A percentile compares a stretch with the other conserved stretches of the same genome.
Conservation (phyloP, 2,888 invertebrate genomes). For the Danaus chrysippus region DNA sequence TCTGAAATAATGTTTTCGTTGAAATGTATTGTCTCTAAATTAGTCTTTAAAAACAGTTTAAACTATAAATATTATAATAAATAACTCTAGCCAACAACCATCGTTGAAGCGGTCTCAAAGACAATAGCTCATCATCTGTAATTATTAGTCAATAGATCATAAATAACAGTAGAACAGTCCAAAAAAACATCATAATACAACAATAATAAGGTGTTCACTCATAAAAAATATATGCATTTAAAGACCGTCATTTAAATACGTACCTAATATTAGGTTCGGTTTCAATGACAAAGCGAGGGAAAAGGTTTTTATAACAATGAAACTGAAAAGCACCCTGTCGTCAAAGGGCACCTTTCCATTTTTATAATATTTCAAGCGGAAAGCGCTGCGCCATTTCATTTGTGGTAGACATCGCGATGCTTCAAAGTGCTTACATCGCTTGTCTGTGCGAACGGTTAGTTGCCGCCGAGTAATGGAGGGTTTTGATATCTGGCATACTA, state of each 20-base stretch:
- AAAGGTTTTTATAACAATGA: conserved; percentile 51
- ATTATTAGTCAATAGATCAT: conserved; percentile 62
- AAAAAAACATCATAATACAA: conserved; percentile 55
- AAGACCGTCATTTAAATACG: conserved; percentile 59
- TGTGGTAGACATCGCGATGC: conserved; percentile 29
- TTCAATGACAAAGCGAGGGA: conserved; percentile 35
- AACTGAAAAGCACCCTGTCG: conserved; percentile 59
- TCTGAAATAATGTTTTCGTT: too few species aligned
- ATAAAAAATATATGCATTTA: conserved; percentile 49
- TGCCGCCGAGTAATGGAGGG: conserved; percentile 66
- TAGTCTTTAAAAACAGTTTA: not conserved
- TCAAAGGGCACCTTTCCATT: conserved; percentile 55
- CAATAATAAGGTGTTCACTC: conserved; percentile 42
- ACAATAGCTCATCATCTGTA: conserved; percentile 50
- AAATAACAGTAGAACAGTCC: conserved; percentile 62
- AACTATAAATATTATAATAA: conserved; percentile 16
- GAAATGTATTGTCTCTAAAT: too few species aligned
- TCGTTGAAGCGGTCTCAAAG: conserved; percentile 23
- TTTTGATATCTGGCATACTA: conserved; percentile 51
- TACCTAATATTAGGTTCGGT: conserved; percentile 40
- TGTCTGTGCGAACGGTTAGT: conserved; percentile 41
- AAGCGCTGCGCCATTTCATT: conserved; percentile 45
- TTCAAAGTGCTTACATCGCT: conserved; percentile 48
- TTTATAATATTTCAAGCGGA: conserved; percentile 33
- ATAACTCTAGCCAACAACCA: conserved; percentile 10